Conservation (phyloP, 2,797 vertebrate genomes). For the Fringilla coelebs region DNA sequence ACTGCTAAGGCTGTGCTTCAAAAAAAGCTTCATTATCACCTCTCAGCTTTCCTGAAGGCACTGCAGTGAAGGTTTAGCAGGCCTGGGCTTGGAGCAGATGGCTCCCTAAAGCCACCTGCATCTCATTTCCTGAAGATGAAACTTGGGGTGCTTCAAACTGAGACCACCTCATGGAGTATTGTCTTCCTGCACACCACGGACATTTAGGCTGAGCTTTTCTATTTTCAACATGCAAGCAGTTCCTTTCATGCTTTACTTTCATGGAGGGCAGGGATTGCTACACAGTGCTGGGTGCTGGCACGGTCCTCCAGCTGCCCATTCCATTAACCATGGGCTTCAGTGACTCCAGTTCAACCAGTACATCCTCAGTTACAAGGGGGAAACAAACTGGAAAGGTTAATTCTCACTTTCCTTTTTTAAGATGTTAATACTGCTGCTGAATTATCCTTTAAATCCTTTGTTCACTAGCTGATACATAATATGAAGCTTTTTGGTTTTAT, state of each 20-base stretch:
- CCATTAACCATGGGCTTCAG: background rate
- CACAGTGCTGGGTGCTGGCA: fast-evolving
- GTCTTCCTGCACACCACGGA: background rate
- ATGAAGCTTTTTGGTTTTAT: background rate
- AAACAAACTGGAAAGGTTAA: background rate
- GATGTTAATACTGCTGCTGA: background rate
- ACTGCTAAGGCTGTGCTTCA: background rate
- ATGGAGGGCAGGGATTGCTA: background rate
- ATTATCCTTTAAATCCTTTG: background rate
- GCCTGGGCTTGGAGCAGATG: background rate
- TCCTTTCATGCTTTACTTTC: fast-evolving
- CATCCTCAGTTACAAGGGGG: background rate
- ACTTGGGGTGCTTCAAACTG: background rate
- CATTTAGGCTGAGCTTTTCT: background rate
- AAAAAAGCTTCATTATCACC: constrained; percentile 7
- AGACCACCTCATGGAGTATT: background rate
- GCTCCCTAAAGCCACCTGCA: background rate
- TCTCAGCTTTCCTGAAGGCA: background rate
- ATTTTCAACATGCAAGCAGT: background rate
- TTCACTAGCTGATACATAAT: background rate
- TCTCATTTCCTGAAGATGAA: background rate
- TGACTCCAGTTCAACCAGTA: background rate
- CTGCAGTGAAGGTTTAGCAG: background rate
- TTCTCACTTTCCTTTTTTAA: too few species aligned
- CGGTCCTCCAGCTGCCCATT: background rate